A percentile compares a stretch with the other conserved stretches of the same genome.
Evolutionary conservation across 1,140 invertebrate species (phyloP).

Genomic region (Drosophila micromelanica): DNA sequence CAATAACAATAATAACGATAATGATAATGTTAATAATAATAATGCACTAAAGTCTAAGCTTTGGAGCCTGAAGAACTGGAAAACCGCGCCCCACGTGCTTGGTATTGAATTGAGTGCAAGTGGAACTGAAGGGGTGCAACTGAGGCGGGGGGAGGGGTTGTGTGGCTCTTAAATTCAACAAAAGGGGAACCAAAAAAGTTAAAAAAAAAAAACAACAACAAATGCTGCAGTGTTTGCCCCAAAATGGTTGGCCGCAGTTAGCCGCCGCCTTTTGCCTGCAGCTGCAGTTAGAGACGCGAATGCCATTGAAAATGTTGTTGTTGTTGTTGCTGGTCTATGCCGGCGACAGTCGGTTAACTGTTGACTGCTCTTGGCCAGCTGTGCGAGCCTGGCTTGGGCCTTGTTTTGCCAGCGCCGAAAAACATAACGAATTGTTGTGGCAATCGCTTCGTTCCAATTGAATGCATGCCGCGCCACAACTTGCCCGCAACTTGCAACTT

Average conservation of each 20-base stretch:
- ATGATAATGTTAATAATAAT: conserved; percentile 42
- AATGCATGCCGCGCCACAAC: conserved; percentile 74
- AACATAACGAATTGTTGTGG: conserved; percentile 81
- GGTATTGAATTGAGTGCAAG: conserved; percentile 24
- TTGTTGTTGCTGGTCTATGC: conserved; percentile 45
- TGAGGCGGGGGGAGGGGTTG: conserved; percentile 36
- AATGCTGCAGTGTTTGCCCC: conserved; percentile 62
- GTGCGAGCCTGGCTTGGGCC: conserved; percentile 29
- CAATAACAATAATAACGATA: conserved; percentile 44
- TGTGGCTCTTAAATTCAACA: conserved; percentile 1
- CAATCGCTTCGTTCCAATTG: conserved; percentile 82
- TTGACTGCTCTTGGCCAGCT: conserved; percentile 65
- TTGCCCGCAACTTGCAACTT: conserved; percentile 40
- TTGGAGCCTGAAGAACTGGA: background rate
- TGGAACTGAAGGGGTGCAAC: background rate
- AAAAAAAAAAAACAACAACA: conserved; percentile 28
- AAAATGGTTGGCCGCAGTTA: conserved; percentile 64
- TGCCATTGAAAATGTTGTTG: conserved; percentile 73
- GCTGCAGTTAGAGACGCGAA: conserved; percentile 64
- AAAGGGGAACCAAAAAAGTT: conserved; percentile 6
- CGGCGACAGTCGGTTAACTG: conserved; percentile 65
- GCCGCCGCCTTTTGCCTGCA: conserved; percentile 67
- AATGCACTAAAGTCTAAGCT: no score
- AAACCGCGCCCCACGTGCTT: conserved; percentile 77
- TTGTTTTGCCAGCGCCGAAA: conserved; percentile 63